Evolutionary conservation across 2,113 vertebrate species (phyloP), one percentile per base, ranked within the genome.

Genomic region (Labrus mixtus): DNA sequence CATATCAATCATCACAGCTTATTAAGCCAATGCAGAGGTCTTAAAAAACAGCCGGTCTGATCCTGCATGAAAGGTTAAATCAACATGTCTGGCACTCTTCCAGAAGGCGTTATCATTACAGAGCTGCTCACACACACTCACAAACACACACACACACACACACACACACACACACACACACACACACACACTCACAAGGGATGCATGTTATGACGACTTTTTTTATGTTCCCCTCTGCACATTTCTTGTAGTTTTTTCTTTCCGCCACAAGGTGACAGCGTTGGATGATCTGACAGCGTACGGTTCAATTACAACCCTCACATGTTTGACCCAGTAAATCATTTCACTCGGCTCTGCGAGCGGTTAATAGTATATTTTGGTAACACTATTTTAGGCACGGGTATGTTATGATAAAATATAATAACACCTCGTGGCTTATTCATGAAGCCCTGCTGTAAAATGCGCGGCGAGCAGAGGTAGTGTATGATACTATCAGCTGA

Each of bases 181-280:
- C 15, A 78, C 17, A 48, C 43, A 22, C 19, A 43, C 37, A 53
- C 37, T 51, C 17, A 41, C 39, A 41, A 17, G 46, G 62, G 65
- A 53, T 2, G 41, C 0, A 3, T 41, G 15, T 50, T 17, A 48
- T 13, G 17, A 37, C n/a, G 16, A 37, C 10, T 56, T 75, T 73
- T 39, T 60, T 65, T 37, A 39, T 16, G 19, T 68, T 25, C 12
- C 37, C 10, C 11, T 20, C 0, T 19, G 20, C 10, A 58, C 25
- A 25, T 17, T 15, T 41, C 7, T 22, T 68, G 86, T 64, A 91
- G 78, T 82, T 57, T 69, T 20, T 51, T 37, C 23, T 33, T 59
- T 56, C 43, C 46, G 55, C 84, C 88, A 89, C 90, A 58, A 77
- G 87, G 80, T 77, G 85, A 23, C 88, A 85, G 72, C 59, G 37